Base-by-base conservation (phyloP, 2,888 invertebrate species). In the Thera obeliscata region DNA sequence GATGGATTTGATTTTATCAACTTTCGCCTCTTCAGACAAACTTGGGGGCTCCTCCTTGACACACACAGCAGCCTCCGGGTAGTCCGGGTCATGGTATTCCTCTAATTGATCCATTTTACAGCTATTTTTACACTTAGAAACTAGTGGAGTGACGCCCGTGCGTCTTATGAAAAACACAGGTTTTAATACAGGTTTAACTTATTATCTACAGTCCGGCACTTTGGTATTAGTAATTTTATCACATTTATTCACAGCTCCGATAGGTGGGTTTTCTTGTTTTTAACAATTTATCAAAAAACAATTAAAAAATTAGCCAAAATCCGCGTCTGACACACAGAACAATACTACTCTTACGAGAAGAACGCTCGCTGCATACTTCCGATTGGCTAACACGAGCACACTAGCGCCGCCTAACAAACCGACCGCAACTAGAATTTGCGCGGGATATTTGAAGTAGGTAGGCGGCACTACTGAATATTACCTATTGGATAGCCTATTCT, bases 21-120 rank as follows among this genome's bases (percentile, higher is more conserved):
- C 78, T 83, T 90, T 89, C 75, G 91, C 89, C 59, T 94, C 94
- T 62, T 90, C 89, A 0, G 85, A 74, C 33, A 81, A 46, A 46
- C 67, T 79, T 56, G 74, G 76, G 0, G 80, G 75, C 67, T 87
- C 87, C 66, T 87, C 86, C 66, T 86, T 85, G 2, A 83, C 79
- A 61, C 77, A 76, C 36, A 78, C 76, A 8, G 84, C 74, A 5
- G 76, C 79, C 66, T 87, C 93, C 9, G 91, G 89, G 77, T 95
- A 95, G 76, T 95, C 95, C 3, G 95, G 95, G 81, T 95, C 95
- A 75, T 94, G 94, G 73, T 94, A 95, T 78, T 95, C 95, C 61
- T 89, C 85, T 61, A 90, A 86, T 64, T 72, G 78, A 74, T 92
- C 91, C 93, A 93, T 93, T 86, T 9, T 79, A 72, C 72, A 76